Evolutionary conservation across 1,140 invertebrate genomes (phyloP).

Genomic region (Caenorhabditis brenneri): DNA sequence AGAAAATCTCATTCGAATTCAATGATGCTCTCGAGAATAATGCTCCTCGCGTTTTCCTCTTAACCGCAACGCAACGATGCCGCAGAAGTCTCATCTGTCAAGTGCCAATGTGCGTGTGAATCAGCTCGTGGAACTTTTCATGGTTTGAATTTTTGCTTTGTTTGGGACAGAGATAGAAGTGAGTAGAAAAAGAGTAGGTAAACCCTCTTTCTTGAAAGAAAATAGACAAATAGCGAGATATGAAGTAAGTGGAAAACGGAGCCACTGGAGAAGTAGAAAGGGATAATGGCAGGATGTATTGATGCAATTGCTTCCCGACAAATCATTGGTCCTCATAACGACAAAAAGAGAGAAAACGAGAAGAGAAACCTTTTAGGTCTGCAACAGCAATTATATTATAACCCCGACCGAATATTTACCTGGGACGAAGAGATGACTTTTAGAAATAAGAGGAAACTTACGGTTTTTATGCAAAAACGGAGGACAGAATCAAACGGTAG

Average conservation of each 20-base stretch:
- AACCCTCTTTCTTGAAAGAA: neutral
- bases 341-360: slow-evolving; percentile 6
- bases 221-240: neutral
- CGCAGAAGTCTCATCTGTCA: slow-evolving; percentile 31
- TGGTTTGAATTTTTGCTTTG: neutral
- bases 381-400: neutral
- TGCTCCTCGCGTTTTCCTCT: slow-evolving; percentile 23
- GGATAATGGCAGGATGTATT: slow-evolving; percentile 40
- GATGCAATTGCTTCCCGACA: slow-evolving; percentile 43
- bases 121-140: slow-evolving; percentile 12
- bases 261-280: slow-evolving; percentile 3
- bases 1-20: slow-evolving; percentile 39
- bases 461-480: too few relatives aligned
- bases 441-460: too few relatives aligned
- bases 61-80: neutral
- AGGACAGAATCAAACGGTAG: too few relatives aligned
- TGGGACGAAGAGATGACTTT: neutral
- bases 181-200: neutral
- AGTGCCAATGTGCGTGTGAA: slow-evolving; percentile 38
- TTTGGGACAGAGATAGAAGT: neutral
- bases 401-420: neutral
- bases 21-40: slow-evolving; percentile 41
- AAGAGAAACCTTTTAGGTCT: slow-evolving; percentile 27
- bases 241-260: slow-evolving; percentile 15
- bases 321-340: slow-evolving; percentile 42